These are phyloP conservation scores for Cassiopea xamachana DNA, from an alignment of 30 jellyfish, hydroid and myxozoan species.

Conservation along the genomic window DNA sequence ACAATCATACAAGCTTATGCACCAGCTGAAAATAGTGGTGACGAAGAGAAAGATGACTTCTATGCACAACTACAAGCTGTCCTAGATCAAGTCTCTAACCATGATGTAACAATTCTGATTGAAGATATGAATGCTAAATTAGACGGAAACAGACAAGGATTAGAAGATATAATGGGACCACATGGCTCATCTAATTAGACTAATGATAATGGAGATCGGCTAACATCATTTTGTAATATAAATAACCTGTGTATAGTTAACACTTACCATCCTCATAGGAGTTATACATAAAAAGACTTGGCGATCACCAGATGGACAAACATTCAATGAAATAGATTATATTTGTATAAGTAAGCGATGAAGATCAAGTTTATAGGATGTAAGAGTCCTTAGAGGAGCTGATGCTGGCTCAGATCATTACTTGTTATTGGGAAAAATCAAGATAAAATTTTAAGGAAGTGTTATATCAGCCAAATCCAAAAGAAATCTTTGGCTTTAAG, in stretches of 20 bases:
- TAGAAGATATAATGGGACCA: slow-evolving; percentile 10
- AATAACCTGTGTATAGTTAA: not conserved
- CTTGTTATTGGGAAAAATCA: not conserved
- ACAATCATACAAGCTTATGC: slow-evolving; percentile 24
- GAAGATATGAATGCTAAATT: slow-evolving; percentile 23
- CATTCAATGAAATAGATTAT: slow-evolving; percentile 9
- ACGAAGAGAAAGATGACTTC: not conserved
- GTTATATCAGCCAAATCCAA: slow-evolving; percentile 7
- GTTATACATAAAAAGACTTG: slow-evolving; percentile 13
- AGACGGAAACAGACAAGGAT: not conserved
- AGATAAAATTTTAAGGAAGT: slow-evolving; percentile 8
- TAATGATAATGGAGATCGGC: slow-evolving; percentile 6
- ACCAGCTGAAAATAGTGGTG: slow-evolving; percentile 13
- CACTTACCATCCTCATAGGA: not conserved
- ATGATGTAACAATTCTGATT: slow-evolving; percentile 5
- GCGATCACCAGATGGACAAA: slow-evolving; percentile 34
- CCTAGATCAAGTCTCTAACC: not conserved
- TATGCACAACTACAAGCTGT: slow-evolving; percentile 10
- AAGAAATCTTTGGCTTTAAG: not conserved
- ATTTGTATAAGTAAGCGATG: slow-evolving; percentile 2
- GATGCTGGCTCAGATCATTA: slow-evolving; percentile 41
- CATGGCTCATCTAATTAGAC: slow-evolving; percentile 19
- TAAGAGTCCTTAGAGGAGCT: slow-evolving; percentile 8
- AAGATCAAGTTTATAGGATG: not conserved
- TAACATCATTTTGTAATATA: slow-evolving; percentile 1